Conservation (phyloP, 1,140 invertebrate genomes). For the Armadillidium nasatum region DNA sequence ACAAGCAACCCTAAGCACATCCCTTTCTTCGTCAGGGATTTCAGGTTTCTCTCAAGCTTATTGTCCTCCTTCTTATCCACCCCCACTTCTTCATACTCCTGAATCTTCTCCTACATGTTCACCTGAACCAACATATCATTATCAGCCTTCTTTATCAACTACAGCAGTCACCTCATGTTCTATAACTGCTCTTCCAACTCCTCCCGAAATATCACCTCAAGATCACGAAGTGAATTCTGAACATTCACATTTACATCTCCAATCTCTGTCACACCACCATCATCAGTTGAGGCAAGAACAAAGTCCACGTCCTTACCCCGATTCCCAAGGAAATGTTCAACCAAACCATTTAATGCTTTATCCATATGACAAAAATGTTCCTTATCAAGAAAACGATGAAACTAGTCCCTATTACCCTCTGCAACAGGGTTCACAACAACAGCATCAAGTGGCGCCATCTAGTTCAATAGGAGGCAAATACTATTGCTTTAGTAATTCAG, state of each 20-base stretch:
- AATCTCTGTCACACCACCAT: conserved; percentile 23
- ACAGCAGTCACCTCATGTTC: conserved; percentile 29
- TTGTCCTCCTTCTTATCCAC: conserved; percentile 18
- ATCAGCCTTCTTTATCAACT: conserved; percentile 28
- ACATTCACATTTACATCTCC: not conserved
- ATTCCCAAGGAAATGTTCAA: conserved; percentile 22
- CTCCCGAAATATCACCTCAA: conserved; percentile 41
- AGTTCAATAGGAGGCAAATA: conserved; percentile 12
- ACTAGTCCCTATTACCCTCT: conserved; percentile 21
- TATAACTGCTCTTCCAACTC: conserved; percentile 40
- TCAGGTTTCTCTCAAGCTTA: conserved; percentile 4
- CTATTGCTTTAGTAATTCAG: not conserved
- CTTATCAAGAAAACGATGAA: conserved; percentile 24
- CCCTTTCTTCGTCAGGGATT: conserved; percentile 21
- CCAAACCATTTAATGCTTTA: conserved; percentile 23
- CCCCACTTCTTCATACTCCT: conserved; percentile 38
- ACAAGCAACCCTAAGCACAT: conserved; percentile 39
- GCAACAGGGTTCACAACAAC: not conserved
- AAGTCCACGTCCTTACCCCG: conserved; percentile 19
- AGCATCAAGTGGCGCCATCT: conserved; percentile 10
- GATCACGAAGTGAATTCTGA: conserved; percentile 32
- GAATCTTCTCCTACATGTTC: conserved; percentile 43
- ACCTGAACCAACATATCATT: conserved; percentile 38
- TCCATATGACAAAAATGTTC: conserved; percentile 21
- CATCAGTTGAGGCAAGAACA: conserved; percentile 20